Evolutionary conservation across 2,797 vertebrate species (phyloP).

Genomic region (Gadopsis bispinosus): DNA sequence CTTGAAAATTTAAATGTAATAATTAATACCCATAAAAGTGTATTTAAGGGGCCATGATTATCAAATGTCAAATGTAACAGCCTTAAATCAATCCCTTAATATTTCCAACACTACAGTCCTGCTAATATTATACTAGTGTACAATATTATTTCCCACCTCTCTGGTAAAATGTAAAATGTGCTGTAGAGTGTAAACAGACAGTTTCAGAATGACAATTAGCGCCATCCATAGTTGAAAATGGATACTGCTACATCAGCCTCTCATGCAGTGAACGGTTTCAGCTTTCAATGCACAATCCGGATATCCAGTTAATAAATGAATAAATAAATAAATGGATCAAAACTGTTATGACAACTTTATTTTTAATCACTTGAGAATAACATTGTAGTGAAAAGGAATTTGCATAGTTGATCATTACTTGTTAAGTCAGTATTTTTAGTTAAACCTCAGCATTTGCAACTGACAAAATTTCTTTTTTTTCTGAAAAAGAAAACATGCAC

Average conservation of each 20-base stretch:
- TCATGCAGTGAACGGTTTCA: background rate
- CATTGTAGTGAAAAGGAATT: constrained; percentile 26
- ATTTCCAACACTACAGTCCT: background rate
- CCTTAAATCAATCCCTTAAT: background rate
- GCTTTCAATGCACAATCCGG: background rate
- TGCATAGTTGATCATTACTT: constrained; percentile 19
- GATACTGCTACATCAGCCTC: background rate
- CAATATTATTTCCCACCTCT: background rate
- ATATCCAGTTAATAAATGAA: background rate
- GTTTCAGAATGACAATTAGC: constrained; percentile 12
- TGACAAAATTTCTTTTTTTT: constrained; percentile 23
- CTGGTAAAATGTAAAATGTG: background rate
- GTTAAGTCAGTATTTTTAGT: constrained; percentile 31
- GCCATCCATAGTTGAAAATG: constrained; percentile 28
- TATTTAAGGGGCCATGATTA: background rate
- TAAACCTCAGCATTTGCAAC: constrained; percentile 31
- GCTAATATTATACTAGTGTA: background rate
- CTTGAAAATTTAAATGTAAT: background rate
- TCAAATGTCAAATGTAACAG: background rate
- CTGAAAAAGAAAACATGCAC: constrained; percentile 14
- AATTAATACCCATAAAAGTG: background rate
- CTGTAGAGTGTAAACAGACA: background rate
- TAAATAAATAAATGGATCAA: background rate
- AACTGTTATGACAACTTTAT: constrained; percentile 54
- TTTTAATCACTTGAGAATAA: constrained; percentile 44